Percentiles rank a stretch among this genome's conserved stretches.
Conservation (phyloP, 2,888 invertebrate species). For the Callyntrura sp. region DNA sequence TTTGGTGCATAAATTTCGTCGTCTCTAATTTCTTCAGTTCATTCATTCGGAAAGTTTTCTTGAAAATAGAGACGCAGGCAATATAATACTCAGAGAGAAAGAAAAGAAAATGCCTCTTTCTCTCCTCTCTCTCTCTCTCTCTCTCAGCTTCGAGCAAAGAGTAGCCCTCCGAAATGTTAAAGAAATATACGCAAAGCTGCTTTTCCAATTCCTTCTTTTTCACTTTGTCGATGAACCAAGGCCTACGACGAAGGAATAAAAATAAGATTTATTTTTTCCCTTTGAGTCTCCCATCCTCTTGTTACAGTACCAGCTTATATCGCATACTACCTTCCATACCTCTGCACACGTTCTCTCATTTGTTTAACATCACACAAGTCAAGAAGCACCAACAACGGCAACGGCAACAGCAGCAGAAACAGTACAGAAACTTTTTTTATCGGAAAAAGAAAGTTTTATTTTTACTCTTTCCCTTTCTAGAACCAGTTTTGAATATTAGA, state of each 20-base stretch:
- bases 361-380: not conserved
- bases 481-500: conserved; percentile 64
- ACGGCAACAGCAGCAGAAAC: not conserved
- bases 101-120: no score
- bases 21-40: conserved; percentile 12
- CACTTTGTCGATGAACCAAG: conserved; percentile 2
- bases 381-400: not conserved
- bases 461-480: not conserved
- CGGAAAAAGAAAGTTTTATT: conserved; percentile 47
- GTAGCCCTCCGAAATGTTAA: no score
- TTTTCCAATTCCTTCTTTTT: conserved; percentile 14
- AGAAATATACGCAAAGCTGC: no score
- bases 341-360: conserved; percentile 8
- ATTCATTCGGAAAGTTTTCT: no score
- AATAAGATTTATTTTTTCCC: conserved; percentile 44
- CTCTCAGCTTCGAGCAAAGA: no score
- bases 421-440: conserved; percentile 18
- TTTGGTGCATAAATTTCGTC: conserved; percentile 15
- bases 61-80: no score
- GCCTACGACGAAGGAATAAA: conserved; percentile 18
- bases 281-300: conserved; percentile 28
- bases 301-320: not conserved
- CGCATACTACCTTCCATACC: not conserved
- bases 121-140: no score
- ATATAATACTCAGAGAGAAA: no score